phyloP scores from a whole-genome alignment of 2,888 invertebrate species.

The Cryptocheilus praepositus region DNA sequence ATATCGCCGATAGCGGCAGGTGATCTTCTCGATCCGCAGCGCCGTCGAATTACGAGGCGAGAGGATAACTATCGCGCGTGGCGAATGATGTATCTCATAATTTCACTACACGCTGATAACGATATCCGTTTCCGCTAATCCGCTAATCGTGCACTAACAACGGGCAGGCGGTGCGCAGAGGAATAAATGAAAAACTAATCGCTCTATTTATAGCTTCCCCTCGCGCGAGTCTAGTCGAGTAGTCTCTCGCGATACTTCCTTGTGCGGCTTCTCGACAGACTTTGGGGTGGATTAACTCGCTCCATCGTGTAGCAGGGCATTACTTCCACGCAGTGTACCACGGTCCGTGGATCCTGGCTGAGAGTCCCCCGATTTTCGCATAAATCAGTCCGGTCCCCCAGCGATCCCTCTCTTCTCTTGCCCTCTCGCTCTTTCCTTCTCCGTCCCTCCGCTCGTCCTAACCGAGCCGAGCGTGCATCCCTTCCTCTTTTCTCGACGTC shows the following conservation, averaged over 20 bases:
- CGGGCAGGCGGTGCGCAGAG: too few relatives aligned
- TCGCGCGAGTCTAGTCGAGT: conserved; percentile 35
- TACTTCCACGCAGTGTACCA: conserved; percentile 60
- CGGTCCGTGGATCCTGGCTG: conserved; percentile 54
- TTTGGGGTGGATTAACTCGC: conserved; percentile 62
- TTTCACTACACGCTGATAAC: too few relatives aligned
- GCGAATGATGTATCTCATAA: too few relatives aligned
- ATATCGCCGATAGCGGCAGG: too few relatives aligned
- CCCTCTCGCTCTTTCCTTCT: conserved; percentile 40
- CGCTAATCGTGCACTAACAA: too few relatives aligned
- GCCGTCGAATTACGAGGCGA: too few relatives aligned
- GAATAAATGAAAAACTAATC: conserved; percentile 43
- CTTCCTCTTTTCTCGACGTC: conserved; percentile 37
- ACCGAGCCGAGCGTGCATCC: conserved; percentile 30
- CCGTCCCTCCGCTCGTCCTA: conserved; percentile 28
- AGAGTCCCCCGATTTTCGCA: conserved; percentile 70
- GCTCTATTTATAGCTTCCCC: conserved; percentile 38
- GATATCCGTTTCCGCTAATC: too few relatives aligned
- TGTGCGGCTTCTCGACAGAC: conserved; percentile 50
- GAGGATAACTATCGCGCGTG: too few relatives aligned
- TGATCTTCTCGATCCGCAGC: too few relatives aligned
- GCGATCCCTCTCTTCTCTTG: conserved; percentile 39
- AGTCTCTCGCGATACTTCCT: conserved; percentile 39
- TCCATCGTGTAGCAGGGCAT: conserved; percentile 56
- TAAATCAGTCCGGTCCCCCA: conserved; percentile 68